phyloP scores from a whole-genome alignment of 1,140 invertebrate genomes.

The Platyura marginata region DNA sequence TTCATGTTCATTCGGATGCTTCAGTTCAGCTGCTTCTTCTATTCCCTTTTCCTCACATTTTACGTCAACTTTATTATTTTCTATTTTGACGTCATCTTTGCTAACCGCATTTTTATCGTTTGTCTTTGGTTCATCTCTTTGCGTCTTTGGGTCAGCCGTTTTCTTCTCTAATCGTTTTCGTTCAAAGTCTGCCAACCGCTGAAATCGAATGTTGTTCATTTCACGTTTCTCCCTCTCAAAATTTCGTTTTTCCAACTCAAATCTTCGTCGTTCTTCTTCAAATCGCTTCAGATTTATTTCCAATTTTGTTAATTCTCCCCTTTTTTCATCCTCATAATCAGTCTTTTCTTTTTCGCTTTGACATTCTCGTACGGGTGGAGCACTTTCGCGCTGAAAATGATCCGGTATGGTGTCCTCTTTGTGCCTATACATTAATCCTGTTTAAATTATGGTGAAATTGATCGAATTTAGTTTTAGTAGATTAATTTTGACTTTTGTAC shows the following conservation, averaged over 20 bases:
- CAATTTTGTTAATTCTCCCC: slow-evolving; percentile 5
- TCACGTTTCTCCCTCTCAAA: slow-evolving; percentile 22
- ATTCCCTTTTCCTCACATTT: too few species aligned
- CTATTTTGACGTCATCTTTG: too few species aligned
- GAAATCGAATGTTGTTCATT: slow-evolving; percentile 16
- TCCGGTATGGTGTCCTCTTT: too few species aligned
- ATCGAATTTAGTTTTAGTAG: too few species aligned
- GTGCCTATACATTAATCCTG: slow-evolving; percentile 6
- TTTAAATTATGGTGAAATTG: neutral
- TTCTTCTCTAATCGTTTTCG: slow-evolving; percentile 10
- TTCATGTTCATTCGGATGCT: neutral
- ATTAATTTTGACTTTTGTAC: too few species aligned
- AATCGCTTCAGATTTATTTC: slow-evolving; percentile 19
- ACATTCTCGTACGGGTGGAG: too few species aligned
- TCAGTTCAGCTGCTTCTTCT: neutral
- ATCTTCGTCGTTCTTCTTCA: slow-evolving; percentile 20
- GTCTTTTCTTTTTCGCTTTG: slow-evolving; percentile 17
- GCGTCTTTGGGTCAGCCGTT: too few species aligned
- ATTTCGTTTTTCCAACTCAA: slow-evolving; percentile 19
- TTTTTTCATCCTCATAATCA: neutral
- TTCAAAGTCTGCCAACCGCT: slow-evolving; percentile 18
- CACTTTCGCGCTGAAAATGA: too few species aligned
- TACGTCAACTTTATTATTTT: too few species aligned
- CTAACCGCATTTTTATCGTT: too few species aligned
- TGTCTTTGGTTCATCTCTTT: too few species aligned